These are phyloP conservation scores for Micromys minutus DNA, from an alignment of 2,113 vertebrate species.

Conservation along the genomic window DNA sequence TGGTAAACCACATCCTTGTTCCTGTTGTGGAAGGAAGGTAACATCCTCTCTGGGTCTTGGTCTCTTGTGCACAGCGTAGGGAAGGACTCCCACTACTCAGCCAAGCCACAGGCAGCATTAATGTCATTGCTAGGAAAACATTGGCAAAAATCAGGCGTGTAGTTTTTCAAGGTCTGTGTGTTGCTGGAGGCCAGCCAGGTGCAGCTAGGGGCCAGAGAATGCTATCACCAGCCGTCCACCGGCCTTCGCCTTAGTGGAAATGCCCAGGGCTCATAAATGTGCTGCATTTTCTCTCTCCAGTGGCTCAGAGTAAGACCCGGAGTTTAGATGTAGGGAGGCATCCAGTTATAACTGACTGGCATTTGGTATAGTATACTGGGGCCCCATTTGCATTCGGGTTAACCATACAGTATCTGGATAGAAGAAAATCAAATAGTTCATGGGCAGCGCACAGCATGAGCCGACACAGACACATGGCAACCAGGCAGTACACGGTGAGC, in stretches of 20 bases:
- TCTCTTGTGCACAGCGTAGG: neutral
- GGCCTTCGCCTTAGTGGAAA: neutral
- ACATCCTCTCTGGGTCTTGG: neutral
- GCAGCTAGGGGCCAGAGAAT: neutral
- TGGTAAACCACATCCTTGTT: neutral
- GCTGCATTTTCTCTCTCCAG: neutral
- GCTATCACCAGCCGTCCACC: neutral
- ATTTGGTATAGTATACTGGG: slow-evolving; percentile 14
- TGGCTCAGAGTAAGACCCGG: neutral
- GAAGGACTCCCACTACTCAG: neutral
- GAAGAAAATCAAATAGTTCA: slow-evolving; percentile 35
- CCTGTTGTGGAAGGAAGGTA: neutral
- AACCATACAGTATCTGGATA: neutral
- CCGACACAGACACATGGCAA: neutral
- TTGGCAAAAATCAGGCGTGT: neutral
- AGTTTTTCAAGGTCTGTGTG: neutral
- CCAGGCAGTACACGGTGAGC: neutral
- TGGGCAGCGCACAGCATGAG: neutral
- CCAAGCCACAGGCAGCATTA: neutral
- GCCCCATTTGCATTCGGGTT: slow-evolving; percentile 39
- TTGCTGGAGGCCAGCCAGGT: slow-evolving; percentile 17
- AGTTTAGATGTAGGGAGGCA: neutral
- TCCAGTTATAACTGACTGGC: neutral
- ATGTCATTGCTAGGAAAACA: neutral
- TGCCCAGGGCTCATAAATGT: neutral